Base-by-base conservation (phyloP, 2,797 vertebrate species). In the Pteropus rufus region DNA sequence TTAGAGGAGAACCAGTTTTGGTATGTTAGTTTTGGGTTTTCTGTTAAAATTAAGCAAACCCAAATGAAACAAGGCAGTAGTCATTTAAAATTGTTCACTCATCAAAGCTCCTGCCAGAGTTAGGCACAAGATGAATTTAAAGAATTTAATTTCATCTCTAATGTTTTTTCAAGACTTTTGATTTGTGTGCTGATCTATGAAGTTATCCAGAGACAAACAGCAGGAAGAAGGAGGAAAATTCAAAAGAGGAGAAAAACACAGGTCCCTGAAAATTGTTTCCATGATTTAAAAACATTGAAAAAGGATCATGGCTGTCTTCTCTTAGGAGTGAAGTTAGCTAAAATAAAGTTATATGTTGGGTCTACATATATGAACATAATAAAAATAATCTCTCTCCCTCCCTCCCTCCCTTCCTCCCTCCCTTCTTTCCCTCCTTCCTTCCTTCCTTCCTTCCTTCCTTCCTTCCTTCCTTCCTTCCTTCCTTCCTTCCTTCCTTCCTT, bases 41-140 rank as follows among this genome's bases (percentile, higher is more conserved):
- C 19, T 49, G 39, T 91, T 73, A 97, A 95, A 93, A 93, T 90
- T 54, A 86, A 82, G 73, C 64, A 95, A 82, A 92, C 16, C 26
- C 36, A 76, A 83, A 80, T 80, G n/a, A 73, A 93, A 64, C 14
- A 54, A 69, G 56, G 10, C 16, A 62, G 12, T n/a, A 77, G 44
- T 84, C 77, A 77, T 69, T 85, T 96, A 65, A 72, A 91, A 83
- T 75, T 69, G 88, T 89, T 94, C 81, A 77, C n/a, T 94, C 12
- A 58, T 29, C 15, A 82, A 79, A 54, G 16, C 16, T 96, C 62
- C 26, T 91, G 36, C 11, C 84, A 89, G 23, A 86, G 31, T 93
- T 58, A 92, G 52, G 49, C 39, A 75, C 44, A 86, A 87, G 85
- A 60, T 56, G 14, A 80, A 96, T 82, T 86, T 89, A 84, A 67